Evolutionary conservation across 2,888 invertebrate species (phyloP).

Genomic region (Ctena decussata): DNA sequence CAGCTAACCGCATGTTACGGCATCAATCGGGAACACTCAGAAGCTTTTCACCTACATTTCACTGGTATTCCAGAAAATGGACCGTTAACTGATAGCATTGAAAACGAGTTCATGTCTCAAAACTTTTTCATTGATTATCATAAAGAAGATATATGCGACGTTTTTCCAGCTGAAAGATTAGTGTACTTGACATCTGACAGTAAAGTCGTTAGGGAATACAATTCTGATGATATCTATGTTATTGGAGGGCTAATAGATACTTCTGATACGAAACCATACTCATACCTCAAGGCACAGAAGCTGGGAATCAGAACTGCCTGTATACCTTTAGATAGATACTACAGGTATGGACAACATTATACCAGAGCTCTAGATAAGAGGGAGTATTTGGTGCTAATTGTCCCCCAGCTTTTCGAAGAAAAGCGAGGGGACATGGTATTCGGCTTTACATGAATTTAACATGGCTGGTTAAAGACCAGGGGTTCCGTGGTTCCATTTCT

Average conservation of each 20-base stretch:
- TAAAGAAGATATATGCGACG: background rate
- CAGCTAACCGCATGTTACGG: background rate
- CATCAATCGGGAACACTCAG: background rate
- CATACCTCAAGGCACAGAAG: background rate
- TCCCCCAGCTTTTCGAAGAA: too few relatives aligned
- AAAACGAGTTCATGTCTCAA: background rate
- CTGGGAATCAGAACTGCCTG: background rate
- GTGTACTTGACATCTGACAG: background rate
- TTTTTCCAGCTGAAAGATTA: background rate
- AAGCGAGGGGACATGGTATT: too few relatives aligned
- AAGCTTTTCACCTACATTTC: background rate
- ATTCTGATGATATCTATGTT: background rate
- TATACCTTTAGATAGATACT: background rate
- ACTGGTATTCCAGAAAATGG: background rate
- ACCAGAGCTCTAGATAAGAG: too few relatives aligned
- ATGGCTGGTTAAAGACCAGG: too few relatives aligned
- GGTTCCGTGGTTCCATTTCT: too few relatives aligned
- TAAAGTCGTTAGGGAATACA: background rate
- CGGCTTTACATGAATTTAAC: too few relatives aligned
- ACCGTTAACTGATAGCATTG: background rate
- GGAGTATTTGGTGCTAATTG: too few relatives aligned
- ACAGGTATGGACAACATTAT: too few relatives aligned
- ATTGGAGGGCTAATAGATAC: background rate
- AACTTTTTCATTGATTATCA: background rate
- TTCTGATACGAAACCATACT: background rate